Conservation (phyloP, 35 echinoderm and acorn worm species). For the Ophioderma brevispina region DNA sequence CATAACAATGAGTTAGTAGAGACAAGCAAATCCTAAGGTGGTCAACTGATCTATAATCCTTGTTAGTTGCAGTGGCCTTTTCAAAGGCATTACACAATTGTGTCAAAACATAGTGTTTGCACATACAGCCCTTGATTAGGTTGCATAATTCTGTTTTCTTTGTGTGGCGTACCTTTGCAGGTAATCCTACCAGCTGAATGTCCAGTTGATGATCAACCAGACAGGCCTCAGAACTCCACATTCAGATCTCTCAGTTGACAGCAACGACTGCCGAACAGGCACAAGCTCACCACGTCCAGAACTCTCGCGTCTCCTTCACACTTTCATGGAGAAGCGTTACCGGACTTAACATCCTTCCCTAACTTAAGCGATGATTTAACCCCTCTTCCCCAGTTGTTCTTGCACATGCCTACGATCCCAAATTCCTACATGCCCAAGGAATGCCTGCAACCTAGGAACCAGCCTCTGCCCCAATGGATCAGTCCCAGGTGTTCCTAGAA, state of each 20-base stretch:
- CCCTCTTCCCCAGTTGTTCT: slow-evolving; percentile 71
- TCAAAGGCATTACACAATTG: too few species aligned
- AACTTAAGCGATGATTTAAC: slow-evolving; percentile 31
- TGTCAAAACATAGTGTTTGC: too few species aligned
- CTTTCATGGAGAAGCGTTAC: slow-evolving; percentile 64
- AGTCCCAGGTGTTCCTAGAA: not conserved
- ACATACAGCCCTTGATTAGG: too few species aligned
- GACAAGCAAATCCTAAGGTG: too few species aligned
- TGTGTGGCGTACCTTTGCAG: too few species aligned
- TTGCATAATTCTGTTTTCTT: too few species aligned
- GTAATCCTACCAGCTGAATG: slow-evolving; percentile 72
- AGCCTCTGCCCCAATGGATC: not conserved
- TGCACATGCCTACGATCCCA: slow-evolving; percentile 77
- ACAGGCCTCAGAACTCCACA: slow-evolving; percentile 80
- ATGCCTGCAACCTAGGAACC: not conserved
- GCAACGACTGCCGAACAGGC: slow-evolving; percentile 89
- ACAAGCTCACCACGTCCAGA: slow-evolving; percentile 75
- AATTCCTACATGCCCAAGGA: slow-evolving; percentile 78
- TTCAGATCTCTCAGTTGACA: slow-evolving; percentile 85
- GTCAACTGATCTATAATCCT: too few species aligned
- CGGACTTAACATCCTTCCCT: slow-evolving; percentile 60
- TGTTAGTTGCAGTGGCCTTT: too few species aligned
- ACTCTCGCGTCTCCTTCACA: slow-evolving; percentile 82
- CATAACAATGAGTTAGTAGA: too few species aligned
- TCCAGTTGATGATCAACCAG: slow-evolving; percentile 70